Percentiles rank a stretch among this genome's conserved stretches.
phyloP scores from a whole-genome alignment of 1,140 invertebrate genomes.

The Grapholita molesta region DNA sequence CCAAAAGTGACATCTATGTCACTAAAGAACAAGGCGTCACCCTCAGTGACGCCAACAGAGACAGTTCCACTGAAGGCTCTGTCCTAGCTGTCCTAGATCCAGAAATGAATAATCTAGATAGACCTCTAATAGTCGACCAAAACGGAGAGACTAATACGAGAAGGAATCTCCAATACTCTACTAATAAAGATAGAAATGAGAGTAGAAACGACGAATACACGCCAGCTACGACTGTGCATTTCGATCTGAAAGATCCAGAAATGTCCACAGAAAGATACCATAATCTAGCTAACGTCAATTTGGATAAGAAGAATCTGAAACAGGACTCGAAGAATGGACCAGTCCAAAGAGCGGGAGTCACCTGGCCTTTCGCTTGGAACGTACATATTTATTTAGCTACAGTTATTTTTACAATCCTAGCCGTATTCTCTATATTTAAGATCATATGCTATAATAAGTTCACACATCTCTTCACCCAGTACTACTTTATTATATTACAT shows the following conservation, averaged over 20 bases:
- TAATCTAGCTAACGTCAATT: constrained; percentile 74
- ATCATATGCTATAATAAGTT: constrained; percentile 89
- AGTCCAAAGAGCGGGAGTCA: constrained; percentile 69
- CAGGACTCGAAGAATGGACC: constrained; percentile 63
- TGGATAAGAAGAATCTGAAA: constrained; percentile 67
- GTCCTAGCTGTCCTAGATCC: constrained; percentile 72
- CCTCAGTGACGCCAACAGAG: constrained; percentile 59
- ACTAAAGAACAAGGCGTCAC: constrained; percentile 69
- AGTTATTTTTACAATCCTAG: constrained; percentile 88
- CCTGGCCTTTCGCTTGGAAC: constrained; percentile 91
- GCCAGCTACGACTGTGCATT: constrained; percentile 67
- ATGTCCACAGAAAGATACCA: constrained; percentile 75
- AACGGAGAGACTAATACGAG: constrained; percentile 75
- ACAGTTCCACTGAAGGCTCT: constrained; percentile 70
- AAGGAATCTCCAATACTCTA: constrained; percentile 73
- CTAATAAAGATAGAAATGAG: constrained; percentile 65
- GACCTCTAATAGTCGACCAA: constrained; percentile 70
- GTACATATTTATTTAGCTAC: constrained; percentile 92
- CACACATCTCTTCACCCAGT: constrained; percentile 87
- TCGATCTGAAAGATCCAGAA: constrained; percentile 70
- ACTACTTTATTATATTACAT: constrained; percentile 91
- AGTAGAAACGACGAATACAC: constrained; percentile 56
- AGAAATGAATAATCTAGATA: constrained; percentile 77
- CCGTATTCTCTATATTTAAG: constrained; percentile 89
- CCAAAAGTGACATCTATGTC: constrained; percentile 61